phyloP scores from a whole-genome alignment of 2,797 vertebrate species.

The Falco naumanni region DNA sequence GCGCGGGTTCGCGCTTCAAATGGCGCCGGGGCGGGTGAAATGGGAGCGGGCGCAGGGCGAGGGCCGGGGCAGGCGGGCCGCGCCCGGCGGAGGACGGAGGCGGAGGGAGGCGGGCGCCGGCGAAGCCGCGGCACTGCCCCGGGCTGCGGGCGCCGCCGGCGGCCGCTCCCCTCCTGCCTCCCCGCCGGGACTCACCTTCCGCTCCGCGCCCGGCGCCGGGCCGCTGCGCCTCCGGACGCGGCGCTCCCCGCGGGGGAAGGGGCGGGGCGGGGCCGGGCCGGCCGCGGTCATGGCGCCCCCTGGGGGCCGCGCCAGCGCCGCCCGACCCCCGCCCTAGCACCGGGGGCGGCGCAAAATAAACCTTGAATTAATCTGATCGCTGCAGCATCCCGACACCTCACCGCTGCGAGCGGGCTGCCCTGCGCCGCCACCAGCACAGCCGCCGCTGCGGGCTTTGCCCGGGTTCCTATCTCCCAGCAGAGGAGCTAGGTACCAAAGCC shows the following conservation, averaged over 20 bases:
- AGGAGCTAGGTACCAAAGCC: too few species aligned
- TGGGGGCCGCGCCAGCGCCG: background rate
- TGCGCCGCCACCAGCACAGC: too few species aligned
- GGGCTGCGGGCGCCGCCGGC: background rate
- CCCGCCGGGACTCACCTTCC: background rate
- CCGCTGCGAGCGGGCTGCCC: too few species aligned
- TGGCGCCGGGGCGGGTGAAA: background rate
- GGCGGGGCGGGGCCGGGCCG: background rate
- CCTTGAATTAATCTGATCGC: too few species aligned
- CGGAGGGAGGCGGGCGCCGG: background rate
- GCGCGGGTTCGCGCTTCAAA: background rate
- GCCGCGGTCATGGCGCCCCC: background rate
- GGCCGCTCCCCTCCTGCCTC: background rate
- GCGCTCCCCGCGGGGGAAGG: background rate
- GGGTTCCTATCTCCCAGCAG: too few species aligned
- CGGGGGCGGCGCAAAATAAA: too few species aligned
- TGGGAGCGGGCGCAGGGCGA: background rate
- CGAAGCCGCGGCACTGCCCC: background rate
- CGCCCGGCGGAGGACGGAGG: background rate
- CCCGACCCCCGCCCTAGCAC: background rate
- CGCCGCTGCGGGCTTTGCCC: too few species aligned
- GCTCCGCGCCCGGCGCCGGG: background rate
- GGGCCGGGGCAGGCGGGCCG: background rate
- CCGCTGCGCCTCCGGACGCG: background rate
- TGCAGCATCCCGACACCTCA: too few species aligned